Evolutionary conservation across 2,113 vertebrate genomes (phyloP), one percentile per base, ranked within the genome.

Genomic region (Centropristis striata): DNA sequence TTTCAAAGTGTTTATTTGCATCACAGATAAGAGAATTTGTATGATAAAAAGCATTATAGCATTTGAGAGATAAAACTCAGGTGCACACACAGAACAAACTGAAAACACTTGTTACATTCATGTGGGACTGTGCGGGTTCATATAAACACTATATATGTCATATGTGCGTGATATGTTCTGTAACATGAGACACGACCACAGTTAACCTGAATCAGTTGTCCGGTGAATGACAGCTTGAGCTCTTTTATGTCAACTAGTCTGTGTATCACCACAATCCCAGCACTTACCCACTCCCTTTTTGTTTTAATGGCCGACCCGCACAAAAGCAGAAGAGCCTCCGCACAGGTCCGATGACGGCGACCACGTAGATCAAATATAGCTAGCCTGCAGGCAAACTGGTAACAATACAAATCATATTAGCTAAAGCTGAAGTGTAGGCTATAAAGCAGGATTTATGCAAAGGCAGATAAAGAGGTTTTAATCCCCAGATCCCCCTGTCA

Each of bases 401-500:
- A 81, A 92, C 93, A 88, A 92, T 90, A 80, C 89, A 90, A 92
- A 93, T 90, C 87, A 93, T 92, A 92, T 93, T 92, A 90, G 88
- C 88, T 78, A 85, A 84, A 86, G 85, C 78, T 88, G 81, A 86
- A 90, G 89, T 89, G 87, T 81, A 71, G 86, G 80, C 84, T 84
- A 89, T 93, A 91, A 86, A 92, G 88, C 81, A 64, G 93, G 94
- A 93, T 94, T 95, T 91, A 93, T 91, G 87, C 91, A 90, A 87
- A 92, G 90, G 91, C 92, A 95, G 94, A 95, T 94, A 84, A 93
- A 93, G 90, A 83, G 89, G 85, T 88, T 92, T 94, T 92, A 95
- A 94, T 94, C 94, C 91, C 68, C 85, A 89, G 91, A 94, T 95
- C 93, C 92, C 92, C 87, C 92, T 69, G 86, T 94, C 94, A 94